These are phyloP conservation scores for Andrena cerasifolii DNA, from an alignment of 1,140 invertebrate species.

Conservation along the genomic window DNA sequence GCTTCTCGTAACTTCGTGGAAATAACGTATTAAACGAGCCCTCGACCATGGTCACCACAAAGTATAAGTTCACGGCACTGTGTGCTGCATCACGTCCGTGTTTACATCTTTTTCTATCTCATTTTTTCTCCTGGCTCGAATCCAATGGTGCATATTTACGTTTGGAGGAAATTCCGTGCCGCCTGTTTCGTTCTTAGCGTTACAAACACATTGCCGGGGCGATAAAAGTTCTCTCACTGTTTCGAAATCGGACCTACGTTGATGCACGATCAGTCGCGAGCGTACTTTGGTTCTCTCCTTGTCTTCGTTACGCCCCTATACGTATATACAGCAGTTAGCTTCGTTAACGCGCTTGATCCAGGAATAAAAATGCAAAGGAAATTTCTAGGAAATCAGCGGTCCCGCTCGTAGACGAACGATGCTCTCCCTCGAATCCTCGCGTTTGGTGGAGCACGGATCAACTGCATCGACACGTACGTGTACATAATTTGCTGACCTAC, in stretches of 20 bases:
- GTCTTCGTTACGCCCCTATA: constrained; percentile 19
- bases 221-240: constrained; percentile 28
- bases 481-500: constrained; percentile 46
- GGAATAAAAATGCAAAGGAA: constrained; percentile 39
- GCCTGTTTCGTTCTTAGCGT: background rate
- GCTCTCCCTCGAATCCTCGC: constrained; percentile 36
- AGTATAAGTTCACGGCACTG: constrained; percentile 37
- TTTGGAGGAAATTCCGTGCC: constrained; percentile 22
- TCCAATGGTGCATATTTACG: constrained; percentile 1
- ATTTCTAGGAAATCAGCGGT: constrained; percentile 25
- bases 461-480: constrained; percentile 27
- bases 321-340: constrained; percentile 7
- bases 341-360: constrained; percentile 24
- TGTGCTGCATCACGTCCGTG: constrained; percentile 13
- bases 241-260: constrained; percentile 46
- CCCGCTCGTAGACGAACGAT: constrained; percentile 15
- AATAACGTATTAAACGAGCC: constrained; percentile 51
- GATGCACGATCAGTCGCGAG: constrained; percentile 34
- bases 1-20: constrained; percentile 23
- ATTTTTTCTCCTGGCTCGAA: background rate
- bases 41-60: constrained; percentile 18
- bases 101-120: constrained; percentile 6
- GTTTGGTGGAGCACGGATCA: constrained; percentile 52
- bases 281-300: constrained; percentile 50
- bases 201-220: constrained; percentile 33